Base-by-base conservation (phyloP, 2,888 invertebrate species). In the Meloe dianella region DNA sequence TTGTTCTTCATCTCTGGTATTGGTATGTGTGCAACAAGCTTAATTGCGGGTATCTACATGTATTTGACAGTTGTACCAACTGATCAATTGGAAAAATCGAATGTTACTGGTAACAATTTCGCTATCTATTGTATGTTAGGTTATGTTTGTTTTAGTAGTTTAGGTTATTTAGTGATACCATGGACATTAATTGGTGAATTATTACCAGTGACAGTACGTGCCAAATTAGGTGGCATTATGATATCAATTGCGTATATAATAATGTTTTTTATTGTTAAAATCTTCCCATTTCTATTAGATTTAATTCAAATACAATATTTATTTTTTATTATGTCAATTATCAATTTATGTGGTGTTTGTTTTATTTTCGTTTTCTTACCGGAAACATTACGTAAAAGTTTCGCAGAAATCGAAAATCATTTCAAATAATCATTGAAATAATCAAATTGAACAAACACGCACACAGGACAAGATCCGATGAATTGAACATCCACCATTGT, bases 121-220 rank as follows among this genome's bases (percentile, higher is more conserved):
- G 73, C 85, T 1, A 73, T 87, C 14, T 76, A 85, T 4, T 84
- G 85, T 59, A 79, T 87, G 9, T 77, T 88, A 20, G 80, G 84
- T 7, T 88, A 87, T 76, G 86, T 87, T 7, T 85, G 85, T 67
- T 85, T 85, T 69, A 85, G 87, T 71, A 84, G 87, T 0, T 71
- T 88, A 9, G 88, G 88, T 0, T 84, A 86, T 73, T 77, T 87
- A 61, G 85, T 87, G 8, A 87, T 89, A 64, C 89, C 89, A 1
- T 89, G 89, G 89, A 86, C 88, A 4, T 74, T 89, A 27, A 86
- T 87, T 24, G 82, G 83, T 1, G 88, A 88, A 79, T 74, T 88
- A 10, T 75, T 88, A 35, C 87, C 88, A 1, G 84, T 86, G 12
- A 84, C 84, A 66, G 84, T 87, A 2, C 81, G 86, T 61, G 88